phyloP scores from a whole-genome alignment of 2,113 vertebrate genomes.

The Chaetodon trifascialis region DNA sequence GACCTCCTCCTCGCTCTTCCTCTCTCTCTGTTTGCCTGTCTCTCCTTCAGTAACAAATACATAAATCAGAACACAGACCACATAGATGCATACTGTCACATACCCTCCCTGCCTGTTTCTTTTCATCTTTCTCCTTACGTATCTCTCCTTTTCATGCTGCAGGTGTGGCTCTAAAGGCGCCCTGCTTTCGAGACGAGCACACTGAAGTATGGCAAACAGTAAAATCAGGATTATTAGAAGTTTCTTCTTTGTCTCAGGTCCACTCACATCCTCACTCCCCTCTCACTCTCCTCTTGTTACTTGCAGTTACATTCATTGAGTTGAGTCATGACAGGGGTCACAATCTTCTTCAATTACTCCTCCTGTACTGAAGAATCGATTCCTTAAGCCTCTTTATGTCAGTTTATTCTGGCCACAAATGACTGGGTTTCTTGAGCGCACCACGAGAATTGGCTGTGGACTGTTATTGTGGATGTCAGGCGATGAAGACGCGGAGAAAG shows the following conservation, averaged over 20 bases:
- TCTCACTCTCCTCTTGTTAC: constrained; percentile 36
- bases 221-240: background rate
- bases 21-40: constrained; percentile 27
- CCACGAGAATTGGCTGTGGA: constrained; percentile 18
- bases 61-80: background rate
- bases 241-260: constrained; percentile 26
- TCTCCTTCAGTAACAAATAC: constrained; percentile 51
- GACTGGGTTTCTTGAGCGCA: constrained; percentile 24
- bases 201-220: background rate
- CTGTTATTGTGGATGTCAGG: constrained; percentile 9
- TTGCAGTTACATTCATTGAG: constrained; percentile 32
- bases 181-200: constrained; percentile 5
- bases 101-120: constrained; percentile 6
- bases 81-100: background rate
- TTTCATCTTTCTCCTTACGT: constrained; percentile 29
- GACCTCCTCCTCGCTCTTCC: constrained; percentile 77
- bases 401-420: constrained; percentile 22
- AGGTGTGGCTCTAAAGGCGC: constrained; percentile 9
- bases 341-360: constrained; percentile 48
- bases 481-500: constrained; percentile 22
- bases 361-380: constrained; percentile 37
- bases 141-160: background rate
- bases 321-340: constrained; percentile 34
- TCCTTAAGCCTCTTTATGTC: constrained; percentile 26
- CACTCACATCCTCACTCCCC: constrained; percentile 24